These are phyloP conservation scores for Meganola albula DNA, from an alignment of 2,888 invertebrate species.

Conservation along the genomic window DNA sequence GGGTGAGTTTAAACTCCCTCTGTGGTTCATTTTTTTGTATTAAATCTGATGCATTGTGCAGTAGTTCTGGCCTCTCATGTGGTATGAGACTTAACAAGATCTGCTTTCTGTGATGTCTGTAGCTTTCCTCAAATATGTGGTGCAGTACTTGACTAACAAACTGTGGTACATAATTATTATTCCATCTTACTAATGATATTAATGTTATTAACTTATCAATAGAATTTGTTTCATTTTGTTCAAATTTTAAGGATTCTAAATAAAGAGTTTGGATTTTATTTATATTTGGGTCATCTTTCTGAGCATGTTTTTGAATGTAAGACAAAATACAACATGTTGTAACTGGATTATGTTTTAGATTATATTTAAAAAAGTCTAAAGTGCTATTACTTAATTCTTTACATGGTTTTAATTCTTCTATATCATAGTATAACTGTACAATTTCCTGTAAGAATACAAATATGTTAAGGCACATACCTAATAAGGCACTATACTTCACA, in stretches of 20 bases:
- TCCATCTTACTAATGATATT: slow-evolving; percentile 56
- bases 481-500: too few species aligned
- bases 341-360: slow-evolving; percentile 64
- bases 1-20: slow-evolving; percentile 64
- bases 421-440: slow-evolving; percentile 47
- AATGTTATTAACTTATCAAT: slow-evolving; percentile 56
- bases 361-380: slow-evolving; percentile 58
- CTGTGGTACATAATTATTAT: slow-evolving; percentile 41
- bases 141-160: slow-evolving; percentile 51
- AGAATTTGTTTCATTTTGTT: slow-evolving; percentile 45
- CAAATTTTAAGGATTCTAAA: slow-evolving; percentile 52
- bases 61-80: slow-evolving; percentile 53
- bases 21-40: slow-evolving; percentile 62
- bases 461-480: slow-evolving; percentile 2
- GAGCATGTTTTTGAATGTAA: slow-evolving; percentile 44
- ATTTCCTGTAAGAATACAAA: slow-evolving; percentile 49
- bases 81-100: slow-evolving; percentile 62
- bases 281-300: slow-evolving; percentile 33
- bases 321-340: slow-evolving; percentile 51
- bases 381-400: slow-evolving; percentile 47
- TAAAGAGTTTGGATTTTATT: slow-evolving; percentile 53
- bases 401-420: slow-evolving; percentile 45
- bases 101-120: slow-evolving; percentile 64
- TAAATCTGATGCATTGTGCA: slow-evolving; percentile 48
- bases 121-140: slow-evolving; percentile 51